phyloP scores from a whole-genome alignment of 2,888 invertebrate genomes.

The Phalera bucephala region DNA sequence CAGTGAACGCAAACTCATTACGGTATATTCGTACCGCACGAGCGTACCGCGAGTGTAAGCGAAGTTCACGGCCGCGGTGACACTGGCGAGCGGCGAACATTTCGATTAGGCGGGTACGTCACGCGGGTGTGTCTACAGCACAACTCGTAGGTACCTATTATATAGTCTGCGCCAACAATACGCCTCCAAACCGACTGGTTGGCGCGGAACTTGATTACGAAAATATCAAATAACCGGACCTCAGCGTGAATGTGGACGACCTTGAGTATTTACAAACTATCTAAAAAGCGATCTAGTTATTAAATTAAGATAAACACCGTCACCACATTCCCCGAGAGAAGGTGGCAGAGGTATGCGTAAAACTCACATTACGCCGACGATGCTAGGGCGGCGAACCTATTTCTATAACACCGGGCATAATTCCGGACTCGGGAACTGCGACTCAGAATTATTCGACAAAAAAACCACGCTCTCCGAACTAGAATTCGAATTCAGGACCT shows the following conservation, averaged over 20 bases:
- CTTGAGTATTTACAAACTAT: neutral
- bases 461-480: no score
- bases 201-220: neutral
- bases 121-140: neutral
- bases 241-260: neutral
- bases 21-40: neutral
- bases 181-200: neutral
- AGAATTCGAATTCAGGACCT: no score
- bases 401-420: no score
- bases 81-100: neutral
- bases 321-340: no score
- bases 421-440: no score
- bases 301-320: no score
- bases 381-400: no score
- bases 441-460: no score
- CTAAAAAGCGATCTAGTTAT: no score
- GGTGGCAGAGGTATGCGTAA: no score
- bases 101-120: neutral
- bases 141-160: neutral
- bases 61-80: constrained; percentile 6
- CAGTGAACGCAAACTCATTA: neutral
- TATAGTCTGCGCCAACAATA: neutral
- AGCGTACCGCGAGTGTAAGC: constrained; percentile 1
- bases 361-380: no score
- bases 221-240: constrained; percentile 1